Percentiles rank a stretch among this genome's conserved stretches.
Conservation (phyloP, 2,888 invertebrate species). For the Sesia apiformis region DNA sequence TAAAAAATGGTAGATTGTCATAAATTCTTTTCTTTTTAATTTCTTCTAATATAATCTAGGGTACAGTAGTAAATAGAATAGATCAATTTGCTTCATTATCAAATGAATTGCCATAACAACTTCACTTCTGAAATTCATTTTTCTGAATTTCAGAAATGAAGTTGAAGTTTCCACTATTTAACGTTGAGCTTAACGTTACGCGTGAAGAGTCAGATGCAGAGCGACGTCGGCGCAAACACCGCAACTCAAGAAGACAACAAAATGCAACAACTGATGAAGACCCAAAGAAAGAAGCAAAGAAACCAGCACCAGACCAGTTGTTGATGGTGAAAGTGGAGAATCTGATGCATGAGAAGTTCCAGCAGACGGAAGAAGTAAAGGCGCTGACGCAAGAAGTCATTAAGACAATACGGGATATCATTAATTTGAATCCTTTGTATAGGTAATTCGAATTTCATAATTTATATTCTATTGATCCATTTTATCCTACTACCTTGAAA, state of each 20-base stretch:
- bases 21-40: no score
- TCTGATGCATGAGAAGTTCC: conserved; percentile 89
- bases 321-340: conserved; percentile 97
- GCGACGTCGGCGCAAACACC: conserved; percentile 68
- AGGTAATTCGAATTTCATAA: conserved; percentile 41
- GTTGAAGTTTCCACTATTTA: conserved; percentile 88
- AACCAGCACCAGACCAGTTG: conserved; percentile 57
- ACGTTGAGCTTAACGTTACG: conserved; percentile 86
- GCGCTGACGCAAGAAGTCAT: conserved; percentile 97
- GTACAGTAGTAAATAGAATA: no score
- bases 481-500: no score
- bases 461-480: no score
- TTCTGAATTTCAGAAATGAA: conserved; percentile 76
- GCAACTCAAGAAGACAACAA: conserved; percentile 38
- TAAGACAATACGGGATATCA: conserved; percentile 97
- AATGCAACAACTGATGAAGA: conserved; percentile 12
- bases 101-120: conserved; percentile 9
- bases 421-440: conserved; percentile 96
- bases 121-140: conserved; percentile 59
- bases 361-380: conserved; percentile 95
- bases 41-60: no score
- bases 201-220: conserved; percentile 82
- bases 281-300: conserved; percentile 26
- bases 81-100: no score
- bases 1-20: no score